phyloP scores from a whole-genome alignment of 2,797 vertebrate genomes.

The Sus cebifrons region DNA sequence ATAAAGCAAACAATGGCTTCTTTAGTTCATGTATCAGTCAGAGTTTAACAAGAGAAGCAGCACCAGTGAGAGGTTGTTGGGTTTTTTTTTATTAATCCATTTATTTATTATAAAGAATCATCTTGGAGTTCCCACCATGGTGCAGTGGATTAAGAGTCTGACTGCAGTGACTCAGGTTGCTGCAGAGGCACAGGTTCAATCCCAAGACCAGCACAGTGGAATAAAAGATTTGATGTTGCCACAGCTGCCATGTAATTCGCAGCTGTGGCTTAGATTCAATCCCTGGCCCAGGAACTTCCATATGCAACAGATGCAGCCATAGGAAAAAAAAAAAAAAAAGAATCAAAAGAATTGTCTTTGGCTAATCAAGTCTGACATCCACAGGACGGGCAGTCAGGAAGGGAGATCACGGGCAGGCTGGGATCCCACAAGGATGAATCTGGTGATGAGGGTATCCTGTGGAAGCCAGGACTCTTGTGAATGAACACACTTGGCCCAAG shows the following conservation, averaged over 20 bases:
- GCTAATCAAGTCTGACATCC: neutral
- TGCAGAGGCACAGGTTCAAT: too few relatives aligned
- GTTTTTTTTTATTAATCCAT: neutral
- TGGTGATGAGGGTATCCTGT: neutral
- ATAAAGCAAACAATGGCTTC: conserved; percentile 28
- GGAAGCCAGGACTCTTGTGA: neutral
- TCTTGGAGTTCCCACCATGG: neutral
- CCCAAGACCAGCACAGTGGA: too few relatives aligned
- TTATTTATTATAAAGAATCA: neutral
- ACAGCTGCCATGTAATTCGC: too few relatives aligned
- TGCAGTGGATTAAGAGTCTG: too few relatives aligned
- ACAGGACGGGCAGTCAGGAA: neutral
- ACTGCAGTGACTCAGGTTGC: too few relatives aligned
- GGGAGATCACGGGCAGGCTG: neutral
- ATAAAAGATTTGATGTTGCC: too few relatives aligned
- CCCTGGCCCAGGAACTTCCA: too few relatives aligned
- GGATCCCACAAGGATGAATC: neutral
- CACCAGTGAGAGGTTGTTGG: neutral
- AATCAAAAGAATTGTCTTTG: neutral
- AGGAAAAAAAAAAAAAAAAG: too few relatives aligned
- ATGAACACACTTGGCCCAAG: neutral
- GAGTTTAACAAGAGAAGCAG: neutral
- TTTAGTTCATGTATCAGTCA: neutral
- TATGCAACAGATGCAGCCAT: too few relatives aligned
- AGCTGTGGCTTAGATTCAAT: too few relatives aligned